Evolutionary conservation across 2,113 vertebrate genomes (phyloP).

Genomic region (Silurus meridionalis): DNA sequence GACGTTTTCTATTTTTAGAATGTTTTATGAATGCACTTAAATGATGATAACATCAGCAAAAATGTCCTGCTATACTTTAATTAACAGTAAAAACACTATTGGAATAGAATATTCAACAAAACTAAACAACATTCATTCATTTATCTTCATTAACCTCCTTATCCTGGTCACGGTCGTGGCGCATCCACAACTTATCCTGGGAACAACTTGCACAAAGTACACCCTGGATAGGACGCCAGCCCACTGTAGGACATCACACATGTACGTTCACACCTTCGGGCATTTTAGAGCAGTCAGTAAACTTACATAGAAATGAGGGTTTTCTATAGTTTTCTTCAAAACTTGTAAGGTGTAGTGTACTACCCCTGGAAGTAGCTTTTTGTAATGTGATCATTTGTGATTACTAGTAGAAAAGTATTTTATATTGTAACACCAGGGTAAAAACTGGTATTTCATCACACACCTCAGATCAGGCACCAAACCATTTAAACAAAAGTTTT

Average conservation of each 20-base stretch:
- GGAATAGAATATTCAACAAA: neutral
- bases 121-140: neutral
- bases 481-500: constrained; percentile 24
- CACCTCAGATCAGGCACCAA: neutral
- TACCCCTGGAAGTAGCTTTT: neutral
- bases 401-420: neutral
- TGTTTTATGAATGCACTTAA: neutral
- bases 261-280: too few relatives aligned
- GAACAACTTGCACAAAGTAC: neutral
- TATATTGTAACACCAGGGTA: neutral
- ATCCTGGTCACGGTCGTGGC: neutral
- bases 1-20: neutral
- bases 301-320: neutral
- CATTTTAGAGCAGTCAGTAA: neutral
- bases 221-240: neutral
- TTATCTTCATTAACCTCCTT: neutral
- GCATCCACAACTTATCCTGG: neutral
- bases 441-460: neutral
- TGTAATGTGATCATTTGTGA: neutral
- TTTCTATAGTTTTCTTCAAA: neutral
- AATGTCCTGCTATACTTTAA: neutral
- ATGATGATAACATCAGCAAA: neutral
- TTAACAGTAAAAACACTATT: neutral
- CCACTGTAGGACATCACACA: neutral
- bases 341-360: neutral